Base-by-base conservation (phyloP, 2,797 vertebrate genomes). In the Mus caroli region DNA sequence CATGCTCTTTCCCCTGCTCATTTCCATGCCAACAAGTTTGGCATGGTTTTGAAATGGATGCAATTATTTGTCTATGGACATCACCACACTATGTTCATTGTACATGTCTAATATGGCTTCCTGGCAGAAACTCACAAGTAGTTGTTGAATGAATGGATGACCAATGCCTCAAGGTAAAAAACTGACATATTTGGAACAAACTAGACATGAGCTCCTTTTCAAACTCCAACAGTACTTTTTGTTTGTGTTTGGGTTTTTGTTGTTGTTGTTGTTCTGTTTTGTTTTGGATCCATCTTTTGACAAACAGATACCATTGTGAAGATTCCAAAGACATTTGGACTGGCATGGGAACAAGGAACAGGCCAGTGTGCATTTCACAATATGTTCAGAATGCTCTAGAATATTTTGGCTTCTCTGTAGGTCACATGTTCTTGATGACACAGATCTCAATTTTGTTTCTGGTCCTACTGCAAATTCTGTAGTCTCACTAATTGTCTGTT, bases 141-240 rank as follows among this genome's bases (percentile, higher is more conserved):
- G 73, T 75, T 92, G 8, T 60, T 75, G 20, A 64, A 88, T 84
- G 71, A 31, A 73, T 90, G 9, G 76, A 60, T 71, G 4, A 26
- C 52, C 62, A 95, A 62, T 82, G n/a, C 46, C 43, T 67, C 5
- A 77, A 56, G 3, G 22, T 69, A 92, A n/a, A 90, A 92, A 90
- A 92, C 20, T 64, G 19, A 69, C 9, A 12, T 13, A 64, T 60
- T 28, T 93, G 11, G 10, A 77, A 76, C 2, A 28, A 20, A 0
- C 26, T 28, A 94, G 40, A 67, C 85, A 6, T 46, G 14, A 92
- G 13, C 24, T 64, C 11, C 75, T 88, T 60, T 34, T 20, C 46
- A 64, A 93, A 71, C 3, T 40, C 80, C 76, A 77, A 84, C 20
- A 82, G 1, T 4, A 67, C 14, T 1, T 2, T 91, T 91, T 94